Evolutionary conservation across 2,888 invertebrate genomes (phyloP).

Genomic region (Diploptera punctata): DNA sequence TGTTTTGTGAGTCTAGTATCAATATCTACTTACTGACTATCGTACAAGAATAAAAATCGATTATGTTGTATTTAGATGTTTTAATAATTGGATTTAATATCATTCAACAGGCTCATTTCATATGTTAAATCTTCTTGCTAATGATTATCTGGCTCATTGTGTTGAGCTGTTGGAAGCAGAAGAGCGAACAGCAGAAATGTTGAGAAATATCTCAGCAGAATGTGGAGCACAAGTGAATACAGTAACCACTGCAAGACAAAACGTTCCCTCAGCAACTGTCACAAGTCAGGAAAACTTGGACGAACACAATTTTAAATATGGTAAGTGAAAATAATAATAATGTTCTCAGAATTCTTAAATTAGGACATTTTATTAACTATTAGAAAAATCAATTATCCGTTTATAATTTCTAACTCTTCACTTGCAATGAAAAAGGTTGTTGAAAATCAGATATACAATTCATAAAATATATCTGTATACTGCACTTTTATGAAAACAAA

Average conservation of each 20-base stretch:
- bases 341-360: not conserved
- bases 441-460: not conserved
- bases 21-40: too few species aligned
- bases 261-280: not conserved
- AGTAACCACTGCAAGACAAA: not conserved
- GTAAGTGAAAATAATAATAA: not conserved
- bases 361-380: not conserved
- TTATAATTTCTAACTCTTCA: not conserved
- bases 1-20: too few species aligned
- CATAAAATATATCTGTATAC: not conserved
- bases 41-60: too few species aligned
- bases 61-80: too few species aligned
- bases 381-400: not conserved
- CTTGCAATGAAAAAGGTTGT: not conserved
- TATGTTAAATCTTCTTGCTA: slow-evolving; percentile 9
- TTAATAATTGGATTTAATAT: too few species aligned
- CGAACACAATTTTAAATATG: not conserved
- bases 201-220: not conserved
- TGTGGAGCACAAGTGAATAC: not conserved
- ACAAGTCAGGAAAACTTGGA: not conserved
- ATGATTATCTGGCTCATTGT: slow-evolving; percentile 27
- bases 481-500: not conserved
- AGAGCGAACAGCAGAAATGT: not conserved
- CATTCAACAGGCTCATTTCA: slow-evolving; percentile 21
- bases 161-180: slow-evolving; percentile 22